Evolutionary conservation across 2,797 vertebrate species (phyloP).

Genomic region (Triplophysa yarkandensis): DNA sequence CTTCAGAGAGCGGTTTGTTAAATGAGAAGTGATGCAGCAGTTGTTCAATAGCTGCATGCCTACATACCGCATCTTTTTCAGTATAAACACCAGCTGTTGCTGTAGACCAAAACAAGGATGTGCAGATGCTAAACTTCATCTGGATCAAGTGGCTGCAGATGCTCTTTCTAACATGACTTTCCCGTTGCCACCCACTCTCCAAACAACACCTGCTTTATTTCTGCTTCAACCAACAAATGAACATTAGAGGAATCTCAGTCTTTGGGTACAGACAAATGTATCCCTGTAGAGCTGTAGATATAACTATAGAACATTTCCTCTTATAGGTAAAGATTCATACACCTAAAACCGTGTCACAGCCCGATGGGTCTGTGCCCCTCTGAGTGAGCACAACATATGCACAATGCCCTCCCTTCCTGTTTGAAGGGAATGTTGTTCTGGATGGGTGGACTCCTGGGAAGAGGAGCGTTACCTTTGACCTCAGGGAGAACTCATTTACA

Average conservation of each 20-base stretch:
- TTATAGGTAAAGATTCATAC: constrained; percentile 11
- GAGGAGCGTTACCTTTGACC: constrained; percentile 74
- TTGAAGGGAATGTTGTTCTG: constrained; percentile 69
- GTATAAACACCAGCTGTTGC: constrained; percentile 19
- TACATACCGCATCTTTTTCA: neutral
- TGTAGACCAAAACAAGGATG: constrained; percentile 2
- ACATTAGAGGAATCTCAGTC: neutral
- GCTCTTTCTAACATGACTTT: constrained; percentile 7
- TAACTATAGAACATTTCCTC: neutral
- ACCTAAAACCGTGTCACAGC: constrained; percentile 31
- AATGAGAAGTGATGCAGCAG: constrained; percentile 23
- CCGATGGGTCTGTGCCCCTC: constrained; percentile 21
- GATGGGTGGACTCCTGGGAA: constrained; percentile 73
- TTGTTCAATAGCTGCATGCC: constrained; percentile 7
- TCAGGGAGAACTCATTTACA: constrained; percentile 70
- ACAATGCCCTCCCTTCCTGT: constrained; percentile 81
- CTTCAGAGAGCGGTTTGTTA: neutral
- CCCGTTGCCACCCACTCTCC: neutral
- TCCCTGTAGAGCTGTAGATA: too few relatives aligned
- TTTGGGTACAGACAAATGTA: neutral
- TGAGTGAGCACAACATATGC: constrained; percentile 80
- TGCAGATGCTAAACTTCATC: constrained; percentile 16
- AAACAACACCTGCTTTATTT: neutral
- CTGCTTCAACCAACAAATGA: constrained; percentile 7
- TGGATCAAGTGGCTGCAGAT: neutral